Conservation (phyloP, 2,888 invertebrate genomes). For the Auanema sp. region DNA sequence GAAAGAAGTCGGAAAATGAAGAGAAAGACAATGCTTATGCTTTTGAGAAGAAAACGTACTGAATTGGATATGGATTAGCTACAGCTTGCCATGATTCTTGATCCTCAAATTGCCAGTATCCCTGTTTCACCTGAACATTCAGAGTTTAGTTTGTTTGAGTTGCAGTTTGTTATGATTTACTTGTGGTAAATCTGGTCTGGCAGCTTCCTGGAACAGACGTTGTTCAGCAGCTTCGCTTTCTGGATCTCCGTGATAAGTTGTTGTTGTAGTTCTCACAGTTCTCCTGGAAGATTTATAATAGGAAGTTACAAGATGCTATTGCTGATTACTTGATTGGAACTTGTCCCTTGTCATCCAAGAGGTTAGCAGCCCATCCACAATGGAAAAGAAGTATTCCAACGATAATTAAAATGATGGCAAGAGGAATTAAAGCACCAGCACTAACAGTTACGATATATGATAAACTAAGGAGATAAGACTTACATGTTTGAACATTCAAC, state of each 20-base stretch:
- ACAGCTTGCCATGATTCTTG: slow-evolving; percentile 61
- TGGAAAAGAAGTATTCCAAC: slow-evolving; percentile 62
- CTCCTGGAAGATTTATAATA: slow-evolving; percentile 17
- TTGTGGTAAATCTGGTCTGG: slow-evolving; percentile 28
- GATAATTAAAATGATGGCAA: slow-evolving; percentile 61
- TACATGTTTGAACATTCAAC: slow-evolving; percentile 59
- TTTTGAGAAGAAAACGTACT: slow-evolving; percentile 40
- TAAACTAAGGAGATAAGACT: slow-evolving; percentile 18
- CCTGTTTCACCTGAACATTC: slow-evolving; percentile 41
- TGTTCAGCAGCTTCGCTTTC: slow-evolving; percentile 52
- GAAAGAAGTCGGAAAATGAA: neutral
- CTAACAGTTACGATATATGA: slow-evolving; percentile 29
- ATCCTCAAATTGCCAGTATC: slow-evolving; percentile 64
- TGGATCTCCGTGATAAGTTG: slow-evolving; percentile 34
- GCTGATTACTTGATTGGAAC: slow-evolving; percentile 50
- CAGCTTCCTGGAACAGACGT: slow-evolving; percentile 41
- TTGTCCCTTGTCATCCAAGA: slow-evolving; percentile 57
- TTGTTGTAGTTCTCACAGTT: slow-evolving; percentile 49
- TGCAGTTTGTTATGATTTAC: too few species aligned
- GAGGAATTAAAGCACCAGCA: slow-evolving; percentile 54
- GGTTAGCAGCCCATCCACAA: slow-evolving; percentile 64
- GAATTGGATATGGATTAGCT: slow-evolving; percentile 63
- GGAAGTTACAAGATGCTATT: neutral
- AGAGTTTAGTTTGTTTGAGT: neutral
- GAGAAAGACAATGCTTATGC: neutral